Conservation (phyloP, 2,113 vertebrate species). For the Saguinus imperator region DNA sequence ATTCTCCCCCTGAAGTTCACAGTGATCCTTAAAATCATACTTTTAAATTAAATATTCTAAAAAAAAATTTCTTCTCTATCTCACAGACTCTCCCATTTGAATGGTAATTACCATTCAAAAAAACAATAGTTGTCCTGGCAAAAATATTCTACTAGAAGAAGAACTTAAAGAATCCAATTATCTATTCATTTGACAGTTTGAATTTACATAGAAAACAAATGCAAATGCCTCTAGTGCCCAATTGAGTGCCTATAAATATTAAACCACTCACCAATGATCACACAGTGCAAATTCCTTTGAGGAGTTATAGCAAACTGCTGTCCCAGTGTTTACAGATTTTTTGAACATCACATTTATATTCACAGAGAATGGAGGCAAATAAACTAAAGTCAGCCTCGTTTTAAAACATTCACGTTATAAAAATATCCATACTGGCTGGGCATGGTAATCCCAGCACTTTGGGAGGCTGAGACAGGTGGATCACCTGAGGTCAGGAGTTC, state of each 20-base stretch:
- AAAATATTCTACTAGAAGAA: not conserved
- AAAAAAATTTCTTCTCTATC: not conserved
- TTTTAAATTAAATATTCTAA: not conserved
- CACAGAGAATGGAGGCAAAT: not conserved
- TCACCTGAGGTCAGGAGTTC: too few species aligned
- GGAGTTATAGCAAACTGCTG: not conserved
- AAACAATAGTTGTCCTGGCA: not conserved
- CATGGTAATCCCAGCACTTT: too few species aligned
- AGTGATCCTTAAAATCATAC: not conserved
- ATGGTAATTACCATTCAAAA: not conserved
- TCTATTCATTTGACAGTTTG: not conserved
- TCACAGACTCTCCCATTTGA: not conserved
- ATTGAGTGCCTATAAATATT: not conserved
- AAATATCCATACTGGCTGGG: constrained; percentile 77
- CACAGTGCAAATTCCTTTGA: not conserved
- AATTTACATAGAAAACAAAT: not conserved
- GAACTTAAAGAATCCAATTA: not conserved
- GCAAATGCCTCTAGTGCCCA: not conserved
- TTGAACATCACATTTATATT: not conserved
- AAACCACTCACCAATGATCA: not conserved
- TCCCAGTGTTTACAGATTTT: not conserved
- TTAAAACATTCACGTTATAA: not conserved
- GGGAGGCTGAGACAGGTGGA: too few species aligned
- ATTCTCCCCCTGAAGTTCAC: not conserved
- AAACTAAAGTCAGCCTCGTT: not conserved